Base-by-base conservation (phyloP, 2,113 vertebrate species). In the Maccullochella peelii region DNA sequence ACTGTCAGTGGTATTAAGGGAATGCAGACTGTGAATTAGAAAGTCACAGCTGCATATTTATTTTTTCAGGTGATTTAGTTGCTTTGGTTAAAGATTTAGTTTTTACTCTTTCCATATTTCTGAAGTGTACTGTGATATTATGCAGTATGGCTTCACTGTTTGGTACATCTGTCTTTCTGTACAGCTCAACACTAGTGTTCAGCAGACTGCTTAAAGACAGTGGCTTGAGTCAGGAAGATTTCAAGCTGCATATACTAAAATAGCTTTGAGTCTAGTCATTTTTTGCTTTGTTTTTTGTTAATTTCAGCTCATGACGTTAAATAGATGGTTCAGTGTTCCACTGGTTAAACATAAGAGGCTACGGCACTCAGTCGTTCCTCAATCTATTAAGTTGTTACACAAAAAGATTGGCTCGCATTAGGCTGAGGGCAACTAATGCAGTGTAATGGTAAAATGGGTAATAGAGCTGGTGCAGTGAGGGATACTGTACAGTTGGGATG, bases 1-100 rank as follows among this genome's bases (percentile, higher is more conserved):
- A 69, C 44, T 80, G 66, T 76, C 72, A 77, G 70, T 25, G 33
- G 62, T 61, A 66, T 86, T 88, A 76, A 68, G 40, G 72, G 58
- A 86, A 66, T 83, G 63, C 42, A 69, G 63, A 50, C 57, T 73
- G 42, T 72, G 21, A 87, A 72, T 68, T 63, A 74, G 44, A 42
- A 69, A 63, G 73, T 55, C 65, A 61, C 18, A 68, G 33, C 71
- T 80, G 42, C 77, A 80, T 79, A 73, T 80, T 75, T 83, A 52
- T 80, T 71, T 80, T 57, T 38, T 59, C 11, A 27, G 15, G 65
- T 18, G 58, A 67, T 81, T 82, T 62, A 49, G 21, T 80, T 1
- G 1, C 11, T 83, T 67, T 68, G 47, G 74, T 54, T 42, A 47
- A 65, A 70, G 63, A 63, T 63, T 83, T 20, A 25, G 8, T 40